A percentile compares a stretch with the other conserved stretches of the same genome.
phyloP scores from a whole-genome alignment of 2,113 vertebrate species.

The Pygathrix nemaeus region DNA sequence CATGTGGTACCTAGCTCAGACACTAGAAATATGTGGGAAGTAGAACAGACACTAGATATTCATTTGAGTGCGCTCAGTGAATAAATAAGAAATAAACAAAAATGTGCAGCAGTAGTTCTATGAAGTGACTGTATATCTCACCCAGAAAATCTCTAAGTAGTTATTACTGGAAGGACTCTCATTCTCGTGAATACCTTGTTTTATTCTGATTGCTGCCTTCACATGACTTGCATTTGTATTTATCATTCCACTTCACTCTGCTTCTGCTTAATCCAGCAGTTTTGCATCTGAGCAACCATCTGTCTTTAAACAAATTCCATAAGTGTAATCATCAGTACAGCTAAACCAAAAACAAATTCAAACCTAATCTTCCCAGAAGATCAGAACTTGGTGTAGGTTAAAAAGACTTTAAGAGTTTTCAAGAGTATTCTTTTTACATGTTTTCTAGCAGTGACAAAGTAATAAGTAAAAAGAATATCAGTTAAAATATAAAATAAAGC shows the following conservation, averaged over 20 bases:
- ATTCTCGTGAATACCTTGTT: neutral
- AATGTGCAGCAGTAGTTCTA: neutral
- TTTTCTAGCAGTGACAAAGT: neutral
- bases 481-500: conserved; percentile 16
- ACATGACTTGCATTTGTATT: neutral
- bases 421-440: neutral
- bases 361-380: conserved; percentile 42
- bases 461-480: neutral
- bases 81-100: neutral
- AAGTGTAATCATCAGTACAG: conserved; percentile 38
- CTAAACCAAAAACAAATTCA: conserved; percentile 68
- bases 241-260: neutral
- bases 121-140: neutral
- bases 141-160: neutral
- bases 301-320: conserved; percentile 73
- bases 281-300: conserved; percentile 55
- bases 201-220: neutral
- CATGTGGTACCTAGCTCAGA: neutral
- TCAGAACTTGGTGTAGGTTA: neutral
- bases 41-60: neutral
- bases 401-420: neutral
- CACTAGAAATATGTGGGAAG: neutral
- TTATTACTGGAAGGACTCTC: neutral
- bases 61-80: neutral
- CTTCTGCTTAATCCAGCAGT: conserved; percentile 44